Evolutionary conservation across 30 jellyfish, hydroid and myxozoan species (phyloP).

Genomic region (Rhopilema esculentum): DNA sequence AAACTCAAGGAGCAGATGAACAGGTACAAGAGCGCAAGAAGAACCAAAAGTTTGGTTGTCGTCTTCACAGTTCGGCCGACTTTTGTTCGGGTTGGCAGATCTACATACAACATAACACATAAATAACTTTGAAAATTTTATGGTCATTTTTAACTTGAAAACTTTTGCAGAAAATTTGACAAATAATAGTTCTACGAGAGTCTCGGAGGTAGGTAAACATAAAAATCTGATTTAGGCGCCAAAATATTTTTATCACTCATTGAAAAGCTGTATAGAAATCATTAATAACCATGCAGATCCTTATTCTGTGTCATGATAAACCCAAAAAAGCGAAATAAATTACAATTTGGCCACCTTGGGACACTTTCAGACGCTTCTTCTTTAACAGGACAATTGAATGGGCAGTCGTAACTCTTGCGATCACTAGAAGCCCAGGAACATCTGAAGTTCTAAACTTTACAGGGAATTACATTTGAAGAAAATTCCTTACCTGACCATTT

Average conservation of each 20-base stretch:
- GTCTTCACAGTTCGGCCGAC: slow-evolving; percentile 54
- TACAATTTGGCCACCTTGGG: neutral
- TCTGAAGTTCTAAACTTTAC: neutral
- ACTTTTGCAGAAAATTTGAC: no score
- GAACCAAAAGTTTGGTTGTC: slow-evolving; percentile 48
- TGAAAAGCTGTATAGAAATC: no score
- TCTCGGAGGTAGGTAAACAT: no score
- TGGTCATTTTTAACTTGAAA: no score
- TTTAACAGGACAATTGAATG: no score
- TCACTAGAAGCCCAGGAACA: no score
- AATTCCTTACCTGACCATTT: slow-evolving; percentile 67
- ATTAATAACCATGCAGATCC: no score
- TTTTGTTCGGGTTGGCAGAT: slow-evolving; percentile 48
- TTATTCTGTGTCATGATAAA: neutral
- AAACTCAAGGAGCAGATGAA: slow-evolving; percentile 93
- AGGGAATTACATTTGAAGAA: neutral
- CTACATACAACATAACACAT: slow-evolving; percentile 31
- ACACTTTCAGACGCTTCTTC: neutral
- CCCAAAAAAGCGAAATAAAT: neutral
- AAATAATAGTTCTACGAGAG: neutral
- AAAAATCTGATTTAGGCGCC: neutral
- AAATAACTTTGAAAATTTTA: neutral
- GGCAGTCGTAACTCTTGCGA: no score
- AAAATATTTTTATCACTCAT: neutral
- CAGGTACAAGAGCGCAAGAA: slow-evolving; percentile 74